Evolutionary conservation across 2,888 invertebrate genomes (phyloP).

Genomic region (Drosophila siamana): DNA sequence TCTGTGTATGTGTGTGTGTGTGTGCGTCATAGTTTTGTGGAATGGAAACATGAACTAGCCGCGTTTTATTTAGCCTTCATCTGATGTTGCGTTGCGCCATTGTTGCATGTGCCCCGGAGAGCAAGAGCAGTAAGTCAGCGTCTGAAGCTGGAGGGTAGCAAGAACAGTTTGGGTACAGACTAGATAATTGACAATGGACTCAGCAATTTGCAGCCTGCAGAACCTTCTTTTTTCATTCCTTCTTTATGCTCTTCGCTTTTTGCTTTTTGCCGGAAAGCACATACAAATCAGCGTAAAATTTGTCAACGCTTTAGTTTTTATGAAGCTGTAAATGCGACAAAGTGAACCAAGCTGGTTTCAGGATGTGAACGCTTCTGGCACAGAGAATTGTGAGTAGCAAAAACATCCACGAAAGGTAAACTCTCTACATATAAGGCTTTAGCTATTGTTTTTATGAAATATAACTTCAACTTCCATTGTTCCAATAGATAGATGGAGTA

Average conservation of each 20-base stretch:
- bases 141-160: neutral
- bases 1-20: constrained; percentile 17
- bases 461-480: constrained; percentile 1
- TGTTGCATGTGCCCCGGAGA: constrained; percentile 42
- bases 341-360: constrained; percentile 36
- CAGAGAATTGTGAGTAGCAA: neutral
- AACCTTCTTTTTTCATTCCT: constrained; percentile 26
- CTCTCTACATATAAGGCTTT: constrained; percentile 28
- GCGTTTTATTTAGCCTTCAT: constrained; percentile 66
- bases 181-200: constrained; percentile 63
- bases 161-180: constrained; percentile 21
- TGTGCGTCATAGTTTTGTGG: constrained; percentile 14
- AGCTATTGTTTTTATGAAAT: neutral
- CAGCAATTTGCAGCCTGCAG: constrained; percentile 48
- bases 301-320: constrained; percentile 71
- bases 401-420: constrained; percentile 11
- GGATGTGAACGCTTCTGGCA: constrained; percentile 32
- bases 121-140: neutral
- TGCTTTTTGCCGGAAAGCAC: constrained; percentile 34
- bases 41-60: constrained; percentile 43
- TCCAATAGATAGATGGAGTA: neutral
- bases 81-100: constrained; percentile 32
- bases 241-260: neutral
- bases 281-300: constrained; percentile 74
- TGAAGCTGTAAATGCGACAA: constrained; percentile 70